Conservation (phyloP, 2,113 vertebrate genomes). For the Murina feae region DNA sequence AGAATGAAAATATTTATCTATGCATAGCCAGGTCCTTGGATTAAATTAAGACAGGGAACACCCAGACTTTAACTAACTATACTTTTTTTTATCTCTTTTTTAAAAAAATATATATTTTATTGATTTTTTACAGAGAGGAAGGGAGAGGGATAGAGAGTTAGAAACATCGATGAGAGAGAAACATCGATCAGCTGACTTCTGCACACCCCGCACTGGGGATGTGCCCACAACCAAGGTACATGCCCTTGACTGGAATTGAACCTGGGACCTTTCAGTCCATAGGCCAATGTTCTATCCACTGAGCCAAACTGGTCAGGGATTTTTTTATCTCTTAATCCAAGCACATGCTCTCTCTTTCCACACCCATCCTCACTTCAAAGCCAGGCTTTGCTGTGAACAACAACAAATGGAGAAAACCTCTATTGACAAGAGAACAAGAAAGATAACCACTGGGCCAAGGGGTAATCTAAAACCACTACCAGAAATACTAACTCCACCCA, state of each 20-base stretch:
- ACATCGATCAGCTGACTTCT: no score
- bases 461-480: neutral
- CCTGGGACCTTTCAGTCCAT: no score
- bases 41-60: neutral
- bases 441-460: fast-evolving
- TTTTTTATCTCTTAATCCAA: neutral
- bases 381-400: neutral
- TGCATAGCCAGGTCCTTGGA: neutral
- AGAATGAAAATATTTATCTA: neutral
- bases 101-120: no score
- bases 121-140: no score
- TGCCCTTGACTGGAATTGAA: no score
- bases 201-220: no score
- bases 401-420: neutral
- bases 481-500: neutral
- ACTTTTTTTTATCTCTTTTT: no score
- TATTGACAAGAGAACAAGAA: neutral
- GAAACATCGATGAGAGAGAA: no score
- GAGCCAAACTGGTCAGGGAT: no score
- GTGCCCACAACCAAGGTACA: no score
- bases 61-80: neutral
- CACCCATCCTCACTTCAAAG: neutral
- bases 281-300: no score
- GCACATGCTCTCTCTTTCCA: neutral
- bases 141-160: no score